Evolutionary conservation across 2,888 invertebrate species (phyloP).

Genomic region (Drosophila cracens): DNA sequence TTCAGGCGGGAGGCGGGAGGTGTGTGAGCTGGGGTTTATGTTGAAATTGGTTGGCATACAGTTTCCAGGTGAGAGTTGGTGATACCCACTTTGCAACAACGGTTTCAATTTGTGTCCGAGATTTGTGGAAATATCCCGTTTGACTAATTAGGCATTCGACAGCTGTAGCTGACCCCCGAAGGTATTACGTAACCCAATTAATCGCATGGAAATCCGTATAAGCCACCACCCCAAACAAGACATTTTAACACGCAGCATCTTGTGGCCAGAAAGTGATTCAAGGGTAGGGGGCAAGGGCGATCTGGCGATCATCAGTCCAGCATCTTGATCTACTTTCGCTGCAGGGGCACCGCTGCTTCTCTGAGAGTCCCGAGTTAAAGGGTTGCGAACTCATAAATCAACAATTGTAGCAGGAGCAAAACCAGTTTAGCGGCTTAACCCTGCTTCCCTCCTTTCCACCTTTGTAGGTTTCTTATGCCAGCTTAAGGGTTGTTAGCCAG

Average conservation of each 20-base stretch:
- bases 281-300: not conserved
- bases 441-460: conserved; percentile 15
- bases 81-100: not conserved
- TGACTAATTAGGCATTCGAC: conserved; percentile 47
- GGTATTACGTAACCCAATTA: conserved; percentile 42
- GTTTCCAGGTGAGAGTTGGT: conserved; percentile 5
- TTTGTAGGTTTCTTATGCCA: not conserved
- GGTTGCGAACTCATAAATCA: conserved; percentile 68
- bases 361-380: conserved; percentile 34
- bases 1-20: not conserved
- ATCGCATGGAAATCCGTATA: conserved; percentile 52
- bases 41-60: conserved; percentile 18
- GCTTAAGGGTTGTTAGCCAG: conserved; percentile 46
- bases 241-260: conserved; percentile 64
- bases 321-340: conserved; percentile 17
- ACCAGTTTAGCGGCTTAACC: conserved; percentile 71
- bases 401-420: conserved; percentile 42
- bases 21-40: conserved; percentile 36
- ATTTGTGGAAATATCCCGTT: not conserved
- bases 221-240: conserved; percentile 44
- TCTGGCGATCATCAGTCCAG: conserved; percentile 2
- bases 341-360: conserved; percentile 7
- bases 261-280: conserved; percentile 41
- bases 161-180: conserved; percentile 37
- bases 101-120: conserved; percentile 4